Conservation (phyloP, 2,797 vertebrate species). For the Pipistrellus nathusii region DNA sequence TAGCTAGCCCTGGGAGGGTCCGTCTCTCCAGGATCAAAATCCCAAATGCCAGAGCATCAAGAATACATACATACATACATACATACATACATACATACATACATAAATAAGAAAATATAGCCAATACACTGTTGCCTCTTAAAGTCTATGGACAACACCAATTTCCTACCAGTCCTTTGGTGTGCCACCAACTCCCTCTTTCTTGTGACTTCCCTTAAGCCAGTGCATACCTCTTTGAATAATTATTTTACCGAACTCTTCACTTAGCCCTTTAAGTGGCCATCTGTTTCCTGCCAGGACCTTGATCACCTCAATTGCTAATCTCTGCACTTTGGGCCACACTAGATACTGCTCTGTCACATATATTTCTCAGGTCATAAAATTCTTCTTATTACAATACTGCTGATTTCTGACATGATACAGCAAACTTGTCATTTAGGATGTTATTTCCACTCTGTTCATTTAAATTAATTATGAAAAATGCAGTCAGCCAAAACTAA, state of each 20-base stretch:
- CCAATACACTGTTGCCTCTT: background rate
- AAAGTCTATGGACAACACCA: background rate
- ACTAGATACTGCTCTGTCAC: background rate
- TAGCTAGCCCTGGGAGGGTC: background rate
- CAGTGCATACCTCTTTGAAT: background rate
- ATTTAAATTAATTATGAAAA: conserved; percentile 66
- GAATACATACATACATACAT: background rate
- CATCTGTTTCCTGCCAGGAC: background rate
- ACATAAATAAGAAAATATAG: background rate
- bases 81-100: no score
- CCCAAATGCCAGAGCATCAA: background rate
- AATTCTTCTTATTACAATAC: conserved; percentile 5
- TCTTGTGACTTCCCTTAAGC: background rate
- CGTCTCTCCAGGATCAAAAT: background rate
- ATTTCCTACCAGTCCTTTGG: background rate
- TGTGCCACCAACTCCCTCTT: background rate
- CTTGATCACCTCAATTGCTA: background rate
- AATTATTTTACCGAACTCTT: background rate
- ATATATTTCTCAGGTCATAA: conserved; percentile 30
- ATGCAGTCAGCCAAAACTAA: conserved; percentile 47
- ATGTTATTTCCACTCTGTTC: conserved; percentile 47
- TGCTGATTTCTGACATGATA: conserved; percentile 25
- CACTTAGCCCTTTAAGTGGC: background rate
- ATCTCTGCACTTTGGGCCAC: background rate
- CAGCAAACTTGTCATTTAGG: conserved; percentile 45